Conservation (phyloP, 1,140 invertebrate genomes). For the Pygmarrhopalites habei region DNA sequence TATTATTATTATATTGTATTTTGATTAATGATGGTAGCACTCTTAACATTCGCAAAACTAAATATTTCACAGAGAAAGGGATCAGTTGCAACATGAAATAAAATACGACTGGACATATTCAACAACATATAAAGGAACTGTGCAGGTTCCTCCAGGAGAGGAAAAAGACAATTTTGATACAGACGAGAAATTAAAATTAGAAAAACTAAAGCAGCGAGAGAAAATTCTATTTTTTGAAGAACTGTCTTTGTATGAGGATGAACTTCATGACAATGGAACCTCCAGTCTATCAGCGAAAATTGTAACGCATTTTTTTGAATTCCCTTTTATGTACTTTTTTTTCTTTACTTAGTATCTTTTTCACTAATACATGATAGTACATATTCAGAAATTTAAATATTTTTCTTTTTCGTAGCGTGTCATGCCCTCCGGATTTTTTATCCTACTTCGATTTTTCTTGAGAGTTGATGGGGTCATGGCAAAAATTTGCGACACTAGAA, state of each 20-base stretch:
- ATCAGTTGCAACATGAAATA: slow-evolving; percentile 61
- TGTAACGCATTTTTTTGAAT: slow-evolving; percentile 55
- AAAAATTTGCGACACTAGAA: slow-evolving; percentile 81
- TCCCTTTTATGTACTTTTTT: too few species aligned
- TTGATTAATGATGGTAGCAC: neutral
- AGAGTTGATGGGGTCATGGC: slow-evolving; percentile 88
- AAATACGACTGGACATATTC: slow-evolving; percentile 98
- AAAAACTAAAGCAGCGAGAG: slow-evolving; percentile 81
- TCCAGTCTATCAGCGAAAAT: slow-evolving; percentile 87
- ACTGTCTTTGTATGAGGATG: slow-evolving; percentile 92
- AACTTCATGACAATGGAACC: slow-evolving; percentile 95
- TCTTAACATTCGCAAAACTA: neutral
- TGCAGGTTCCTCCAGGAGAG: slow-evolving; percentile 52
- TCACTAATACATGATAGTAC: too few species aligned
- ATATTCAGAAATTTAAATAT: too few species aligned
- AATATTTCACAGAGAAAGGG: neutral
- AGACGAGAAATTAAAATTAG: slow-evolving; percentile 73
- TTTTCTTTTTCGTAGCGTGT: slow-evolving; percentile 64
- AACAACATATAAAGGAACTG: slow-evolving; percentile 83
- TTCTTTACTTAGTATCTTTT: too few species aligned
- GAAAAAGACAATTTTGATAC: slow-evolving; percentile 38
- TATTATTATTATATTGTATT: neutral
- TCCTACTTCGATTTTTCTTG: slow-evolving; percentile 83
- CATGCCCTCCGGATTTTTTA: slow-evolving; percentile 89
- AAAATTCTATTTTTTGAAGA: slow-evolving; percentile 93